Percentiles rank a stretch among this genome's conserved stretches.
Evolutionary conservation across 2,888 invertebrate species (phyloP).

Genomic region (Empis stercorea): DNA sequence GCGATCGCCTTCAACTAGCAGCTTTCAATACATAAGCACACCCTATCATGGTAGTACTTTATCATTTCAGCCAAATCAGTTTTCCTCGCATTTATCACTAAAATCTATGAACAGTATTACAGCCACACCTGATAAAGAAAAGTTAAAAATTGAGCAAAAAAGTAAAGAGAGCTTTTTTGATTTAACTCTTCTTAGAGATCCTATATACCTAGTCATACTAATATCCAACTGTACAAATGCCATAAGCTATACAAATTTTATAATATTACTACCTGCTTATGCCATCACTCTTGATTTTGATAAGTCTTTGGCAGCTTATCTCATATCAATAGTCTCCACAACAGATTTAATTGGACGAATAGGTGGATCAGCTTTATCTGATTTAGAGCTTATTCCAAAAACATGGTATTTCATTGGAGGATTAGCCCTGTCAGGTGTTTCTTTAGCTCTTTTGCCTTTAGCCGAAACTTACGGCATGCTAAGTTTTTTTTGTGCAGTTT

Average conservation of each 20-base stretch:
- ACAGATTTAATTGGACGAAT: constrained; percentile 72
- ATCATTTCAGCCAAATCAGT: constrained; percentile 63
- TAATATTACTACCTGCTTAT: constrained; percentile 67
- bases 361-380: constrained; percentile 74
- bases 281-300: constrained; percentile 57
- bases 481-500: constrained; percentile 57
- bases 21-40: constrained; percentile 73
- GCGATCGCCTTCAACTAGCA: constrained; percentile 63
- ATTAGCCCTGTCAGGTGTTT: constrained; percentile 60
- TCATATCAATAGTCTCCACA: constrained; percentile 68
- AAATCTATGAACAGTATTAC: constrained; percentile 48
- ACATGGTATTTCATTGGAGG: constrained; percentile 74
- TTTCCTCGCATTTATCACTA: constrained; percentile 64
- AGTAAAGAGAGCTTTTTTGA: constrained; percentile 56
- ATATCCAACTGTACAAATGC: constrained; percentile 78
- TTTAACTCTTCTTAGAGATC: constrained; percentile 57
- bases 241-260: constrained; percentile 76
- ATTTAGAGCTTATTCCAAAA: constrained; percentile 61
- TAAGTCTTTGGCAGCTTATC: constrained; percentile 54
- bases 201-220: constrained; percentile 66
- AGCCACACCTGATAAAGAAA: not conserved
- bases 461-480: constrained; percentile 50
- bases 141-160: constrained; percentile 27
- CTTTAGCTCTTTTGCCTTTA: constrained; percentile 56
- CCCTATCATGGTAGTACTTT: constrained; percentile 76